A percentile compares a stretch with the other conserved stretches of the same genome.
Conservation (phyloP, 2,888 invertebrate genomes). For the Tipula helvola region DNA sequence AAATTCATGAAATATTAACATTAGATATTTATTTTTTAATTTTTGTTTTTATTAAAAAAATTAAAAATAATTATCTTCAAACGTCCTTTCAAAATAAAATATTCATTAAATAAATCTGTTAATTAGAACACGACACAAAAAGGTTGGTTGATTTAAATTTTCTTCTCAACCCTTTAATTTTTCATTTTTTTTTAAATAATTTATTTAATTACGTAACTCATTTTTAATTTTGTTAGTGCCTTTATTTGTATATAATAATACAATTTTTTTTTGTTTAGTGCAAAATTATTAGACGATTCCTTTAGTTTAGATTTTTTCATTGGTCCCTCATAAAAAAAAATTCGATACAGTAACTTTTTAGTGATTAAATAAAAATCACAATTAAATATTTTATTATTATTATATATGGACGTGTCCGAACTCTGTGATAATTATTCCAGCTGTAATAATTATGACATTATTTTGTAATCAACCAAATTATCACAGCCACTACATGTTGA, state of each 20-base stretch:
- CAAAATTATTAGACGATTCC: neutral
- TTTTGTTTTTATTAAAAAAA: neutral
- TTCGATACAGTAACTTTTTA: conserved; percentile 13
- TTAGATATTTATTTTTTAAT: neutral
- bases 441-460: too few species aligned
- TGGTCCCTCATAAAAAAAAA: conserved; percentile 18
- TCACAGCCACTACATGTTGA: too few species aligned
- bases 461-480: too few species aligned
- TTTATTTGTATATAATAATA: neutral
- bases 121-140: neutral
- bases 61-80: neutral
- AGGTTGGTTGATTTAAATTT: conserved; percentile 5
- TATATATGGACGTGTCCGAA: too few species aligned
- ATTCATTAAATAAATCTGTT: neutral
- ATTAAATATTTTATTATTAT: conserved; percentile 10
- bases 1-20: neutral
- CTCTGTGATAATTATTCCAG: too few species aligned
- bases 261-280: neutral
- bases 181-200: neutral
- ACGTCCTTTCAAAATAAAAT: neutral
- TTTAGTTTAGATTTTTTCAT: conserved; percentile 13
- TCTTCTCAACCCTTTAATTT: neutral
- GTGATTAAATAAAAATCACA: neutral
- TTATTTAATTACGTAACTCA: neutral
- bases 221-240: neutral